Percentiles rank a stretch among this genome's conserved stretches.
These are phyloP conservation scores for Urocyon cinereoargenteus DNA, from an alignment of 2,797 vertebrate genomes.

Conservation along the genomic window DNA sequence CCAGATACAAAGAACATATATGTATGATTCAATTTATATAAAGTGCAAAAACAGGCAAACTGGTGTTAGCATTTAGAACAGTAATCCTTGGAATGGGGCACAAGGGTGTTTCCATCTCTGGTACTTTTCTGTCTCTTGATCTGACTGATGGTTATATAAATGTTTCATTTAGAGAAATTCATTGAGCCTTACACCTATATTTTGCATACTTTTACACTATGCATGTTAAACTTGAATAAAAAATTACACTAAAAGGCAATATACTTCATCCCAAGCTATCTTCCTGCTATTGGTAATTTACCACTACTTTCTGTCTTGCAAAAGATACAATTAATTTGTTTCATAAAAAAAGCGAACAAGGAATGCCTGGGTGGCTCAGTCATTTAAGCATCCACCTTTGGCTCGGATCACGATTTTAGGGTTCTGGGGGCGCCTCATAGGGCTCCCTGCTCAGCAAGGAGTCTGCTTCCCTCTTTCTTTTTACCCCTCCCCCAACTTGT, in stretches of 20 bases:
- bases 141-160: neutral
- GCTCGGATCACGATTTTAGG: neutral
- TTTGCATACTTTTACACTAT: neutral
- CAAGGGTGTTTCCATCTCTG: neutral
- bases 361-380: neutral
- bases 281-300: neutral
- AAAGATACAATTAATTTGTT: neutral
- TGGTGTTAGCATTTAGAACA: neutral
- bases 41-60: neutral
- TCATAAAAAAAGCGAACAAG: neutral
- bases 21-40: neutral
- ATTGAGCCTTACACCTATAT: neutral
- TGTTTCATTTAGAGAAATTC: neutral
- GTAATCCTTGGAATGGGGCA: neutral
- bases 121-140: neutral
- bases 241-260: neutral
- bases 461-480: neutral
- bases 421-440: neutral
- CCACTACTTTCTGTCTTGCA: neutral
- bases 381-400: neutral
- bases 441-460: neutral
- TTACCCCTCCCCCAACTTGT: neutral
- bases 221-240: neutral
- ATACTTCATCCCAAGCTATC: neutral
- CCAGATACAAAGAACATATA: conserved; percentile 34